Percentiles rank a stretch among this genome's conserved stretches.
phyloP scores from a whole-genome alignment of 2,113 vertebrate genomes.

The human (Homo sapiens) region DNA sequence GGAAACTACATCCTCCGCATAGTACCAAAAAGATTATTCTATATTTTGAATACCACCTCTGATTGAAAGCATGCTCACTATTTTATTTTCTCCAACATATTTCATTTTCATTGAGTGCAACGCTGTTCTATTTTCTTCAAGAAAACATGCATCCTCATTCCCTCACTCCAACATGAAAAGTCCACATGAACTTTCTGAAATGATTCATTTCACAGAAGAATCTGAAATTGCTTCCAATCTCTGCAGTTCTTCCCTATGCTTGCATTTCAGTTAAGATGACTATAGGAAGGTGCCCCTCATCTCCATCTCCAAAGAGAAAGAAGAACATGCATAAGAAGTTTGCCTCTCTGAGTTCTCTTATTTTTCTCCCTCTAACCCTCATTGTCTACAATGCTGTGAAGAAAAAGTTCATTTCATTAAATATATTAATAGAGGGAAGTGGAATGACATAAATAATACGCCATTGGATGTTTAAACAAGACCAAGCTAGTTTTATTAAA shows the following conservation, averaged over 20 bases:
- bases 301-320: not conserved
- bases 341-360: not conserved
- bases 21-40: not conserved
- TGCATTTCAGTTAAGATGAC: not conserved
- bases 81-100: not conserved
- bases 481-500: slow-evolving; percentile 11
- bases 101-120: not conserved
- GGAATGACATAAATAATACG: not conserved
- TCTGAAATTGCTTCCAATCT: not conserved
- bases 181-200: not conserved
- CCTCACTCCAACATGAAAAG: not conserved
- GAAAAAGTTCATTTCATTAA: slow-evolving; percentile 15
- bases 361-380: not conserved
- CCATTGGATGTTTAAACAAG: not conserved
- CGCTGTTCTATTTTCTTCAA: not conserved
- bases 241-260: not conserved
- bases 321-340: not conserved
- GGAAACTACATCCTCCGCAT: not conserved
- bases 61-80: not conserved
- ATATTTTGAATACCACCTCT: not conserved
- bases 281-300: not conserved
- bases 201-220: not conserved
- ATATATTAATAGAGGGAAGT: not conserved
- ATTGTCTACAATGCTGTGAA: not conserved
- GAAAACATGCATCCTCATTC: not conserved